phyloP scores from a whole-genome alignment of 1,140 invertebrate genomes.

The Solenopsis invicta region DNA sequence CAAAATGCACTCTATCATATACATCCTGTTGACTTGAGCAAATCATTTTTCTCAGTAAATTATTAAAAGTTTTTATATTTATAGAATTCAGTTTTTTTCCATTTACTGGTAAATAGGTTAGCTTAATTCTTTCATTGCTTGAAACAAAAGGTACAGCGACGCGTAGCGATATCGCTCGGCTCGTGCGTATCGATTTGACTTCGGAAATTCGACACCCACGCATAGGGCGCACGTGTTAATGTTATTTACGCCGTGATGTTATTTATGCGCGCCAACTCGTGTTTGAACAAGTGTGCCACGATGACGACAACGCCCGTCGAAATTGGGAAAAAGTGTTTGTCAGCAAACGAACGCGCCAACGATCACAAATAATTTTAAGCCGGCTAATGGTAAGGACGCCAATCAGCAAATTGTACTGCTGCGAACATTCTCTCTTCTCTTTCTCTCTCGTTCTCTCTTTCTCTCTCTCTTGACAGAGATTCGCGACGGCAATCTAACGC shows the following conservation, averaged over 20 bases:
- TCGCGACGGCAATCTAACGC: conserved; percentile 33
- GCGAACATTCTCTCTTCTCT: conserved; percentile 25
- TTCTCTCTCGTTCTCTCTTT: background rate
- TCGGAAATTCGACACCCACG: conserved; percentile 58
- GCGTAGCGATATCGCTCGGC: conserved; percentile 5
- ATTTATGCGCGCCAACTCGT: conserved; percentile 71
- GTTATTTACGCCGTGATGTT: conserved; percentile 76
- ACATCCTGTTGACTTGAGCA: too few species aligned
- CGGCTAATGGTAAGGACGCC: conserved; percentile 59
- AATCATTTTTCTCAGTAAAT: background rate
- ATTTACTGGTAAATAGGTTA: conserved; percentile 7
- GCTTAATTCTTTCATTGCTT: background rate
- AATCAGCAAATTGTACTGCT: conserved; percentile 39
- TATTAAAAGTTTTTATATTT: conserved; percentile 3
- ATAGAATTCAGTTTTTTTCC: background rate
- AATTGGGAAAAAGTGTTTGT: conserved; percentile 74
- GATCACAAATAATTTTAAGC: conserved; percentile 72
- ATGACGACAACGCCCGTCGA: conserved; percentile 71
- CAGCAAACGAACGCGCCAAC: conserved; percentile 68
- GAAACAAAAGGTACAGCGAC: background rate
- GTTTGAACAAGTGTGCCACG: conserved; percentile 77
- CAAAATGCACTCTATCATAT: too few species aligned
- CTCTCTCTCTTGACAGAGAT: background rate
- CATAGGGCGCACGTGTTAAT: conserved; percentile 67
- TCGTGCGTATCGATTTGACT: conserved; percentile 36